A percentile compares a stretch with the other conserved stretches of the same genome.
Conservation (phyloP, 2,888 invertebrate genomes). For the Yponomeuta malinellus region DNA sequence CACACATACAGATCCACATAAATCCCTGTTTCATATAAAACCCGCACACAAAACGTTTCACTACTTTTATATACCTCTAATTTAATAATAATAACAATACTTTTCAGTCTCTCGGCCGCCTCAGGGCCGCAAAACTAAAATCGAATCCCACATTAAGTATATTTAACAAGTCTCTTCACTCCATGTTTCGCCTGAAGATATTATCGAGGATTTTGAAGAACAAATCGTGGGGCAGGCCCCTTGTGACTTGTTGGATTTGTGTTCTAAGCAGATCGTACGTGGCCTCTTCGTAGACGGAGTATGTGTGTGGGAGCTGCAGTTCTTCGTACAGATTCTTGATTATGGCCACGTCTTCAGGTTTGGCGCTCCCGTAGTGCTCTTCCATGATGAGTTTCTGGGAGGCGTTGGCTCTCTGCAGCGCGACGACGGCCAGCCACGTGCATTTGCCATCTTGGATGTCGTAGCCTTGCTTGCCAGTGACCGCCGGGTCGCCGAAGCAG, state of each 20-base stretch:
- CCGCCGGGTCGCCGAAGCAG: slow-evolving; percentile 89
- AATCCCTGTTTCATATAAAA: background rate
- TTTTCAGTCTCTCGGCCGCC: background rate
- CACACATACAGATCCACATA: background rate
- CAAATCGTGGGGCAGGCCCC: slow-evolving; percentile 86
- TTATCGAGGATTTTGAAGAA: slow-evolving; percentile 89
- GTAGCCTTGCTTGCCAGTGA: slow-evolving; percentile 92
- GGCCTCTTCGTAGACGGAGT: slow-evolving; percentile 88
- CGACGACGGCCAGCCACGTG: slow-evolving; percentile 94
- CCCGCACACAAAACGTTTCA: background rate
- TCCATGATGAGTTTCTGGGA: slow-evolving; percentile 83
- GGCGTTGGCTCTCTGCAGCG: slow-evolving; percentile 84
- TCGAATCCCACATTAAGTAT: background rate
- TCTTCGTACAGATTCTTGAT: slow-evolving; percentile 87
- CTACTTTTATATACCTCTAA: background rate
- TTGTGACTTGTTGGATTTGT: slow-evolving; percentile 89
- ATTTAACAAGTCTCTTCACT: background rate
- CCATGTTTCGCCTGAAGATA: slow-evolving; percentile 82
- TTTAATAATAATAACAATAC: background rate
- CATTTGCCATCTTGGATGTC: slow-evolving; percentile 98
- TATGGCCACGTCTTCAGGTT: slow-evolving; percentile 78
- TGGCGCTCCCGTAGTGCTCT: slow-evolving; percentile 84
- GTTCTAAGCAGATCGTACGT: slow-evolving; percentile 87
- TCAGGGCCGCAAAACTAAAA: background rate
- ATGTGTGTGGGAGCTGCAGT: slow-evolving; percentile 84